Conservation (phyloP, 2,113 vertebrate species). For the rat (Rattus norvegicus) region GRCr8 NC_086026.1:121632001-121632500, state of each 20-base stretch:
- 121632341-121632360: neutral
- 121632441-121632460: neutral
- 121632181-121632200: neutral
- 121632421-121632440: neutral
- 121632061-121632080: neutral
- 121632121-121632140: neutral
- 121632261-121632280: neutral
- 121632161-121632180: neutral
- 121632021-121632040: neutral
- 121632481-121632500: neutral
- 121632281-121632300: neutral
- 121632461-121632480: neutral
- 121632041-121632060: rapidly evolving
- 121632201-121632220: neutral
- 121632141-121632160: neutral
- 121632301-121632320: too few relatives aligned
- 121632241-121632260: rapidly evolving
- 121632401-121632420: neutral
- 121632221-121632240: neutral
- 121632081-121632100: neutral
- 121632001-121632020: neutral
- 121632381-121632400: neutral
- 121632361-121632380: neutral
- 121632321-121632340: neutral
- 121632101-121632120: neutral